Evolutionary conservation across 2,113 vertebrate genomes (phyloP).

Genomic region (Oreochromis tanganicae): DNA sequence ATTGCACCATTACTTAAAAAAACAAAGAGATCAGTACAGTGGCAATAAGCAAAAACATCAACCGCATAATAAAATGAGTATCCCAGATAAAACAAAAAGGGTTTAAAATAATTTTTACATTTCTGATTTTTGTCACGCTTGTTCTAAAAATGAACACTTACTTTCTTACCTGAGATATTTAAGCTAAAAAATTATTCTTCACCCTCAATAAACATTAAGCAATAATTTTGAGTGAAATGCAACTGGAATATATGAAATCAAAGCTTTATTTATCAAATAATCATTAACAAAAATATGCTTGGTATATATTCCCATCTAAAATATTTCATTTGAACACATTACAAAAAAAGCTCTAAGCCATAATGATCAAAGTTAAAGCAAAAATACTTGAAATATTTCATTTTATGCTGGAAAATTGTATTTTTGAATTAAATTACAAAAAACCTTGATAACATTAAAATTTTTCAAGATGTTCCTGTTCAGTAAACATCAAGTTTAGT

Average conservation of each 20-base stretch:
- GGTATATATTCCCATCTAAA: not conserved
- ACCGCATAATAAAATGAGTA: not conserved
- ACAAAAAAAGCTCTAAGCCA: not conserved
- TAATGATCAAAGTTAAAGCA: not conserved
- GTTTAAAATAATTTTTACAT: not conserved
- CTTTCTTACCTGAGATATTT: not conserved
- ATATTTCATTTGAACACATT: not conserved
- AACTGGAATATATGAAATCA: not conserved
- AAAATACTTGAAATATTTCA: not conserved
- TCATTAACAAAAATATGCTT: not conserved
- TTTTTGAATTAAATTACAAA: not conserved
- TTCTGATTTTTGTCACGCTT: not conserved
- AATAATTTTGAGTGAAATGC: not conserved
- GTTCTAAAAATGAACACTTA: not conserved
- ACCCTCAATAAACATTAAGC: fast-evolving
- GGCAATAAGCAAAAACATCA: not conserved
- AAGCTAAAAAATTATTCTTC: not conserved
- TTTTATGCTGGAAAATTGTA: fast-evolving
- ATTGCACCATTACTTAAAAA: not conserved
- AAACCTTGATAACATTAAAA: not conserved
- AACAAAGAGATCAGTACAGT: constrained; percentile 6
- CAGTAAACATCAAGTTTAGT: not conserved
- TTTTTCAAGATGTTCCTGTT: not conserved
- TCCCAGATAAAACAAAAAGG: not conserved
- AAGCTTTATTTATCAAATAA: not conserved